Conservation (phyloP, 2,888 invertebrate genomes). For the Alloplasta piceator region DNA sequence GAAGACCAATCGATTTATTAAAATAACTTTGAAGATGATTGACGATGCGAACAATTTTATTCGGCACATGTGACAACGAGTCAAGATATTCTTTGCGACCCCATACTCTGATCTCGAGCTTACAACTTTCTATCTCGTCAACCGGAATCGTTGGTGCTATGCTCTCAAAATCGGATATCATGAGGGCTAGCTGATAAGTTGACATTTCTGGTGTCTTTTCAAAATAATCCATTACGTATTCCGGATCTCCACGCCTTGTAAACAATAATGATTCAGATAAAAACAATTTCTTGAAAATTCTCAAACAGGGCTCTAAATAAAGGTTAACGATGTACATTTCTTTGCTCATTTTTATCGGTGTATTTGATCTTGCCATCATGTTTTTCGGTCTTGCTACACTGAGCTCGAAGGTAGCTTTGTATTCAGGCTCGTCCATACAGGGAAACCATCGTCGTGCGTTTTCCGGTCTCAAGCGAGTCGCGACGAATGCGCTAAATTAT, state of each 20-base stretch:
- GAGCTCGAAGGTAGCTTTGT: conserved; percentile 89
- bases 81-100: conserved; percentile 87
- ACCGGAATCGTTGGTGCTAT: conserved; percentile 78
- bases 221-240: conserved; percentile 89
- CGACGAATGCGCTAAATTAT: conserved; percentile 85
- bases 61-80: conserved; percentile 85
- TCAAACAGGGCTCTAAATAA: background rate
- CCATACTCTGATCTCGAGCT: conserved; percentile 86
- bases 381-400: conserved; percentile 86
- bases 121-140: conserved; percentile 82
- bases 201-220: conserved; percentile 90
- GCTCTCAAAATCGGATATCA: conserved; percentile 87
- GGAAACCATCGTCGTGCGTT: conserved; percentile 91
- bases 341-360: conserved; percentile 85
- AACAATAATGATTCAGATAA: conserved; percentile 13
- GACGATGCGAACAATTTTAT: conserved; percentile 86
- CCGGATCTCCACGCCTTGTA: conserved; percentile 84
- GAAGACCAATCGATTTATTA: conserved; percentile 87
- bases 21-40: conserved; percentile 87
- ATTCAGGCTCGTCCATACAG: conserved; percentile 91
- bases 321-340: conserved; percentile 85
- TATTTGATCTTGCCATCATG: conserved; percentile 86
- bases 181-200: conserved; percentile 89
- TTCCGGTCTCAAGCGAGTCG: conserved; percentile 89
- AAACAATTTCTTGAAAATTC: background rate